phyloP scores from a whole-genome alignment of 2,113 vertebrate genomes.

The Poicephalus gulielmi region DNA sequence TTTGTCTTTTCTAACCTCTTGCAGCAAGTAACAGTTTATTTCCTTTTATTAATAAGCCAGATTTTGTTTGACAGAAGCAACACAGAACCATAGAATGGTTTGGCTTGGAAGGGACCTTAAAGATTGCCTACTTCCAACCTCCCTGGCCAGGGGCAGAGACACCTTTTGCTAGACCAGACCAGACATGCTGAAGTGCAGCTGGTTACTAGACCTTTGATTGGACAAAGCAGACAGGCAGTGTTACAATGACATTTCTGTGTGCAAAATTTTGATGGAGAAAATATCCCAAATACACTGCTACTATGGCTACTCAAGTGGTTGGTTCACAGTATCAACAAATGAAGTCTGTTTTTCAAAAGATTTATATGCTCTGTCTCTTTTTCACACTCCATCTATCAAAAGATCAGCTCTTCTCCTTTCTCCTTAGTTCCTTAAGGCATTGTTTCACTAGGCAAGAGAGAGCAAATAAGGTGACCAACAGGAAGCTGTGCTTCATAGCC shows the following conservation, averaged over 20 bases:
- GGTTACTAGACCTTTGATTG: neutral
- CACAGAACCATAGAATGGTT: neutral
- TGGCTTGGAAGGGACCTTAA: neutral
- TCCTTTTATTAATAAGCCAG: neutral
- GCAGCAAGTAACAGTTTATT: neutral
- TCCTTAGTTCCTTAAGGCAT: neutral
- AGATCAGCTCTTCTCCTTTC: neutral
- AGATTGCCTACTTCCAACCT: neutral
- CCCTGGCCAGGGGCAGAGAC: neutral
- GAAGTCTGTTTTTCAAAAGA: neutral
- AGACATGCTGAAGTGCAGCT: neutral
- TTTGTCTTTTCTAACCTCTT: neutral
- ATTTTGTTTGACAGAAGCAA: neutral
- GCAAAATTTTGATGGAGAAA: neutral
- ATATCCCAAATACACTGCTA: neutral
- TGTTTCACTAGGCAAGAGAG: neutral
- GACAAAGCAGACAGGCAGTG: neutral
- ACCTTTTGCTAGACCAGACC: neutral
- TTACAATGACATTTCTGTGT: neutral
- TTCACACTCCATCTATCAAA: neutral
- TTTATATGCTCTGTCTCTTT: neutral
- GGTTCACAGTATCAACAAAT: neutral
- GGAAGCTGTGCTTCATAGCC: neutral
- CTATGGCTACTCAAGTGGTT: neutral
- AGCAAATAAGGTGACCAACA: fast-evolving